These are phyloP conservation scores for Glaucidium brasilianum DNA, from an alignment of 2,113 vertebrate species.

Conservation along the genomic window DNA sequence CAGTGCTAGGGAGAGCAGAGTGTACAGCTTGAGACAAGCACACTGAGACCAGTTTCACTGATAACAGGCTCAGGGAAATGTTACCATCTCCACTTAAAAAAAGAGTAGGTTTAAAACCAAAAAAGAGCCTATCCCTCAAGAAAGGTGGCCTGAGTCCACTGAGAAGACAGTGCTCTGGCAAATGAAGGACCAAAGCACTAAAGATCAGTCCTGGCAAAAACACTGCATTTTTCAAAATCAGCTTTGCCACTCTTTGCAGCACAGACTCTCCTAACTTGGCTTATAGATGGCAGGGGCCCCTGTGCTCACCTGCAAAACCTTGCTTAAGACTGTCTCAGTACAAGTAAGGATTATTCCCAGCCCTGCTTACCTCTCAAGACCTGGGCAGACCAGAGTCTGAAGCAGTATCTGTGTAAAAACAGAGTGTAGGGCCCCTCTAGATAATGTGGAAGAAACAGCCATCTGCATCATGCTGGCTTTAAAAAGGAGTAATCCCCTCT, in stretches of 20 bases:
- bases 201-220: not conserved
- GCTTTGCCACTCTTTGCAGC: not conserved
- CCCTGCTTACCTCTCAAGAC: not conserved
- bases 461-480: not conserved
- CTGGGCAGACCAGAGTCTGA: not conserved
- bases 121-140: not conserved
- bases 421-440: not conserved
- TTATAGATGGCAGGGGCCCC: not conserved
- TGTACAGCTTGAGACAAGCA: not conserved
- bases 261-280: not conserved
- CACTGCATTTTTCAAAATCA: not conserved
- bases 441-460: not conserved
- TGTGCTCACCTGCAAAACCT: not conserved
- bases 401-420: not conserved
- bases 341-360: not conserved
- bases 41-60: not conserved
- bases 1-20: slow-evolving; percentile 79
- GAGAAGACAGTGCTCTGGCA: not conserved
- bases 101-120: not conserved
- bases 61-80: not conserved
- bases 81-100: not conserved
- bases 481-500: not conserved
- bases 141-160: not conserved
- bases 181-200: not conserved
- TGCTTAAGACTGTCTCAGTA: not conserved